These are phyloP conservation scores for Kradibia gibbosae DNA, from an alignment of 1,140 invertebrate genomes.

Conservation along the genomic window DNA sequence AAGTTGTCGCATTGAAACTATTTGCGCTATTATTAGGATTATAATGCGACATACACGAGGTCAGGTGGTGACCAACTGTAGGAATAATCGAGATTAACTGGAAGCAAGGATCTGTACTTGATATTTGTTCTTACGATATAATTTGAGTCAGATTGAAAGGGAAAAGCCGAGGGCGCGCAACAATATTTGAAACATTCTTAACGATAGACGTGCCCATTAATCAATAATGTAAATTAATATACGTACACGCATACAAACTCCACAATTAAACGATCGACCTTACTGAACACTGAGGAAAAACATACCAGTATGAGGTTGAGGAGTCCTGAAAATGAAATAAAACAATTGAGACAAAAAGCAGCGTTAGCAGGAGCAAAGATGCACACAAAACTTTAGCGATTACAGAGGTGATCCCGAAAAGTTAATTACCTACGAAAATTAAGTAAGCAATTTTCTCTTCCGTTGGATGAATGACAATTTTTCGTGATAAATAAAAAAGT, in stretches of 20 bases:
- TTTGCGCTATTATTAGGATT: no score
- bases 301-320: conserved; percentile 41
- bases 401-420: neutral
- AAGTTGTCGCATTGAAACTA: no score
- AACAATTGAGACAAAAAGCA: neutral
- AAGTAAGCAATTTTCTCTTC: conserved; percentile 55
- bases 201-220: neutral
- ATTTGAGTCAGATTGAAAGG: no score
- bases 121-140: neutral
- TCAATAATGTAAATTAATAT: conserved; percentile 9
- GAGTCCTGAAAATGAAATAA: conserved; percentile 38
- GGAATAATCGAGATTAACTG: no score
- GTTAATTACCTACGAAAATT: conserved; percentile 21
- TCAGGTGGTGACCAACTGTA: no score
- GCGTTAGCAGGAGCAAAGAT: neutral
- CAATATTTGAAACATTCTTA: neutral
- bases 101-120: neutral
- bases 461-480: conserved; percentile 51
- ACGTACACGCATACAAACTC: conserved; percentile 14
- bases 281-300: conserved; percentile 45
- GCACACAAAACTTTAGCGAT: neutral
- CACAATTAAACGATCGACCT: conserved; percentile 46
- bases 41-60: no score
- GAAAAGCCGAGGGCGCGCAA: no score
- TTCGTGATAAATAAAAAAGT: conserved; percentile 43